These are phyloP conservation scores for Acanthosepion lycidas DNA, from an alignment of 2,888 invertebrate genomes.

Conservation along the genomic window DNA sequence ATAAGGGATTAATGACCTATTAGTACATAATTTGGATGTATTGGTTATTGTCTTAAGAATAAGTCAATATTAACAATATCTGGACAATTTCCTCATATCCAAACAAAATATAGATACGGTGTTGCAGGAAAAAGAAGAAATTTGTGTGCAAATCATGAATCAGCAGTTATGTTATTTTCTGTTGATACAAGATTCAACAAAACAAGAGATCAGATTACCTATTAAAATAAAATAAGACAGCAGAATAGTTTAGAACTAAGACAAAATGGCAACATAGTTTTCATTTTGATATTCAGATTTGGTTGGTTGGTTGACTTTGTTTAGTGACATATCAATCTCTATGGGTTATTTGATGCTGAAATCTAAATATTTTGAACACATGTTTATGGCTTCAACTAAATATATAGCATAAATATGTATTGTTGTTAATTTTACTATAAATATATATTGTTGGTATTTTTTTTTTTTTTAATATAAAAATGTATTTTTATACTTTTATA, in stretches of 20 bases:
- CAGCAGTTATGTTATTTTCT: neutral
- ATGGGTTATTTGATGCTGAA: too few relatives aligned
- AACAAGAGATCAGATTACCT: neutral
- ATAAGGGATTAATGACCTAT: neutral
- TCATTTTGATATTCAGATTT: too few relatives aligned
- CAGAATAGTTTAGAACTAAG: neutral
- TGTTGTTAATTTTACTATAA: too few relatives aligned
- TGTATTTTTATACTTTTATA: too few relatives aligned
- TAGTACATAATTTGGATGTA: constrained; percentile 6
- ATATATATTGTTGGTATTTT: too few relatives aligned
- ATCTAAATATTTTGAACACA: too few relatives aligned
- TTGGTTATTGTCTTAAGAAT: neutral
- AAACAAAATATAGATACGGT: neutral
- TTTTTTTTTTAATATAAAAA: too few relatives aligned
- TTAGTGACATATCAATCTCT: too few relatives aligned
- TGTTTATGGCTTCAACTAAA: too few relatives aligned
- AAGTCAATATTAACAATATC: constrained; percentile 33
- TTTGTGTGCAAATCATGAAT: neutral
- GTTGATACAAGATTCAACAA: neutral
- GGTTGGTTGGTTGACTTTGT: too few relatives aligned
- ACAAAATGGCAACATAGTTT: neutral
- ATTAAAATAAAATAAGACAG: neutral
- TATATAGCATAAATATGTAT: too few relatives aligned
- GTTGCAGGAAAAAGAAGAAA: neutral
- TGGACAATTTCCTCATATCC: neutral